These are phyloP conservation scores for Plagiodera versicolora DNA, from an alignment of 2,888 invertebrate genomes.

Conservation along the genomic window DNA sequence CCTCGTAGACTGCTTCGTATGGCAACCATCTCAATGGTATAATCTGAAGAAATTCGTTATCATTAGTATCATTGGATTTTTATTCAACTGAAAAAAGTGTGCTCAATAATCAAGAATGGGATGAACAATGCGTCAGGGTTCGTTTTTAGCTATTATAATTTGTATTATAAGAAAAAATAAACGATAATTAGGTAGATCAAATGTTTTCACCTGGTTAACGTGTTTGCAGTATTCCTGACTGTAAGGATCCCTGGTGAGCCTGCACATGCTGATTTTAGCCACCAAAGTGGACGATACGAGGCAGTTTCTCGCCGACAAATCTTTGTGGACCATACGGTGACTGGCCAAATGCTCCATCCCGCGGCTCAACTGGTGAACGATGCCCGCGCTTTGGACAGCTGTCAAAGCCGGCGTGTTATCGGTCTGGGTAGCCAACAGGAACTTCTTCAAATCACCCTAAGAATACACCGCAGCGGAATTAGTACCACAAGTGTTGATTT, in stretches of 20 bases:
- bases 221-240: constrained; percentile 87
- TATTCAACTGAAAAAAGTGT: no score
- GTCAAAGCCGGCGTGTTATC: constrained; percentile 64
- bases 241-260: constrained; percentile 82
- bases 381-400: constrained; percentile 66
- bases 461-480: no score
- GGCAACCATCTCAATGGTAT: constrained; percentile 91
- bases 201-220: constrained; percentile 77
- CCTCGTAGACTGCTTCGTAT: constrained; percentile 84
- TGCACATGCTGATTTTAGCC: constrained; percentile 81
- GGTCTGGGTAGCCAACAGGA: constrained; percentile 69
- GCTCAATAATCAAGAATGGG: no score
- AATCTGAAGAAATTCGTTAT: constrained; percentile 57
- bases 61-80: neutral
- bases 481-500: no score
- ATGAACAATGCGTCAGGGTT: no score
- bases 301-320: constrained; percentile 90
- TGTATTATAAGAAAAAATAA: no score
- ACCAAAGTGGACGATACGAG: constrained; percentile 79
- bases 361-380: constrained; percentile 76
- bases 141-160: no score
- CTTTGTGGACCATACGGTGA: constrained; percentile 81
- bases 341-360: constrained; percentile 81
- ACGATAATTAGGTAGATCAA: no score
- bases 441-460: constrained; percentile 91